These are phyloP conservation scores for Anoplophora glabripennis DNA, from an alignment of 1,140 invertebrate genomes.

Conservation along the genomic window DNA sequence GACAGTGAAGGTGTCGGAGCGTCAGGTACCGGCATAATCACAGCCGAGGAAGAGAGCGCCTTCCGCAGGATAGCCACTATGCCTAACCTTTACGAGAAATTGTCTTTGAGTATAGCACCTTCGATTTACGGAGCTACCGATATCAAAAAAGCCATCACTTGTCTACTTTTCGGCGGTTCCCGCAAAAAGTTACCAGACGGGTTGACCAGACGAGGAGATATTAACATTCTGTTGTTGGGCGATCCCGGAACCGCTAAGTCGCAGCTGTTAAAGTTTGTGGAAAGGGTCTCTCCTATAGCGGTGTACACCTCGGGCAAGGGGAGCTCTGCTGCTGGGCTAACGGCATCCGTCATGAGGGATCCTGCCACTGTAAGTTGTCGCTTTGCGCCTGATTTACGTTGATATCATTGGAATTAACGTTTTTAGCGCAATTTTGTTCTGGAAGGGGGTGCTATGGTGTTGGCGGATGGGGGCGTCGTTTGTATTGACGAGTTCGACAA, in stretches of 20 bases:
- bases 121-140: constrained; percentile 94
- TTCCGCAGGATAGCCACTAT: constrained; percentile 83
- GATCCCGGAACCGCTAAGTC: constrained; percentile 99
- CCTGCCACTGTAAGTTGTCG: constrained; percentile 71
- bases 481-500: constrained; percentile 99
- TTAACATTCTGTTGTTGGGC: constrained; percentile 93
- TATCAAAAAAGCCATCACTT: constrained; percentile 97
- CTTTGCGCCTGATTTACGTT: constrained; percentile 13
- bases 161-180: constrained; percentile 91
- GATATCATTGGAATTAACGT: constrained; percentile 24
- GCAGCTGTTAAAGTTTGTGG: constrained; percentile 96
- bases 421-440: constrained; percentile 93
- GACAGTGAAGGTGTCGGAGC: constrained; percentile 78
- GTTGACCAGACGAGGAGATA: constrained; percentile 91
- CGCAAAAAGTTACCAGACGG: constrained; percentile 93
- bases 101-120: constrained; percentile 91
- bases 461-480: constrained; percentile 98
- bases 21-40: constrained; percentile 56
- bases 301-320: constrained; percentile 99
- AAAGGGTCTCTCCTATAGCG: constrained; percentile 91
- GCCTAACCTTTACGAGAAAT: constrained; percentile 84
- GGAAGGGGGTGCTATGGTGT: constrained; percentile 99
- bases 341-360: constrained; percentile 95
- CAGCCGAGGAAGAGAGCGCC: constrained; percentile 87
- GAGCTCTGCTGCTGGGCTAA: constrained; percentile 96